phyloP scores from a whole-genome alignment of 1,140 invertebrate species.

The Lordiphosa stackelbergi region DNA sequence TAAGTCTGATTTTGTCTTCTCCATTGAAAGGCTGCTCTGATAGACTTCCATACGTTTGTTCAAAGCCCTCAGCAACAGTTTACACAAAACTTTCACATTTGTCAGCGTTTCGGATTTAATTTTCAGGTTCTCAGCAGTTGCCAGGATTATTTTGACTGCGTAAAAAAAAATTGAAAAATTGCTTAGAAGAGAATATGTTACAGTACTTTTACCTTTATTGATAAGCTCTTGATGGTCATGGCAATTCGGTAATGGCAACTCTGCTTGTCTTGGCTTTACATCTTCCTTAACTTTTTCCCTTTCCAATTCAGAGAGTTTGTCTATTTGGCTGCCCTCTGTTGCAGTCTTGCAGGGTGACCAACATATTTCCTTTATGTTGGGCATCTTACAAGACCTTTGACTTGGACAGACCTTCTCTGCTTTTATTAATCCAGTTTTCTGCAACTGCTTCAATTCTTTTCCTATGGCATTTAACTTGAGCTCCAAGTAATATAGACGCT shows the following conservation, averaged over 20 bases:
- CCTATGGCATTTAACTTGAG: conserved; percentile 7
- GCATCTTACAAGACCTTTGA: conserved; percentile 16
- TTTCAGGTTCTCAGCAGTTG: conserved; percentile 8
- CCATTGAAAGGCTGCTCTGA: background rate
- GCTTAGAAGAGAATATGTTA: no score
- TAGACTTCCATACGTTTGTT: background rate
- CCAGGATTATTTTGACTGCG: conserved; percentile 26
- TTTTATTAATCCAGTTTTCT: background rate
- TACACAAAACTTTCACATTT: conserved; percentile 21
- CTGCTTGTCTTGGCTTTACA: background rate
- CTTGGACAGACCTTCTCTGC: background rate
- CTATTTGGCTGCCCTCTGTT: background rate
- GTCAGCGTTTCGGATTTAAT: conserved; percentile 1
- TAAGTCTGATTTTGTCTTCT: no score
- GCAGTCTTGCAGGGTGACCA: conserved; percentile 25
- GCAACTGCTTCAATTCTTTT: conserved; percentile 8
- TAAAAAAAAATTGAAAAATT: background rate
- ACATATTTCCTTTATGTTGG: conserved; percentile 17
- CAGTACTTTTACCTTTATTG: background rate
- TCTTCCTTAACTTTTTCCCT: background rate
- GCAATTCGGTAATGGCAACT: background rate
- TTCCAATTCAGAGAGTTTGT: background rate
- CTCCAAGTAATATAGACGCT: conserved; percentile 1
- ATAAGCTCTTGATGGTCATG: conserved; percentile 4
- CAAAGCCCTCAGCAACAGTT: conserved; percentile 11